A percentile compares a stretch with the other conserved stretches of the same genome.
Evolutionary conservation across 37 sponge, comb jelly and placozoan genomes (phyloP).

Genomic region (Haliclona indistincta): DNA sequence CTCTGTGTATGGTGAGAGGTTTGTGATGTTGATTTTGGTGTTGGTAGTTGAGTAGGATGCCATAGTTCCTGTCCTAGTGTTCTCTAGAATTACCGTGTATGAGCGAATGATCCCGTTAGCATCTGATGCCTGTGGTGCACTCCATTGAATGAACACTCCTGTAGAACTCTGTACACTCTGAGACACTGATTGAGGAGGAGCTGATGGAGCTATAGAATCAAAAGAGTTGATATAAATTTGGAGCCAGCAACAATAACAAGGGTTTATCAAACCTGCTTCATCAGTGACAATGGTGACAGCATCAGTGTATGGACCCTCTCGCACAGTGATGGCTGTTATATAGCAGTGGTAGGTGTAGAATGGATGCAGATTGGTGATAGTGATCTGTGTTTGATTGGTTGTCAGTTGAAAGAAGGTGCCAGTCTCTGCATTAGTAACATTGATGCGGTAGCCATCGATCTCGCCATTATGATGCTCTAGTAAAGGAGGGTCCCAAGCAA

Average conservation of each 20-base stretch:
- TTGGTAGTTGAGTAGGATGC: neutral
- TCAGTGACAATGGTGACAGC: slow-evolving; percentile 12
- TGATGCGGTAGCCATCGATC: slow-evolving; percentile 26
- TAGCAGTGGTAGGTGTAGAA: slow-evolving; percentile 34
- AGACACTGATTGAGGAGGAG: neutral
- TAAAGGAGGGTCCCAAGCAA: slow-evolving; percentile 17
- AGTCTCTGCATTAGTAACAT: slow-evolving; percentile 3
- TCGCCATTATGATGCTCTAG: slow-evolving; percentile 32
- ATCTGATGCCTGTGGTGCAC: neutral
- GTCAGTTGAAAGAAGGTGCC: neutral
- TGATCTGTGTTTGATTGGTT: neutral
- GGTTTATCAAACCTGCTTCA: slow-evolving; percentile 33
- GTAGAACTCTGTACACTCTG: neutral
- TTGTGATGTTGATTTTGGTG: neutral
- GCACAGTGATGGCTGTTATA: slow-evolving; percentile 29
- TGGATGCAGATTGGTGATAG: slow-evolving; percentile 28
- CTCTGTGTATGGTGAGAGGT: neutral
- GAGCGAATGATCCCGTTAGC: slow-evolving; percentile 15
- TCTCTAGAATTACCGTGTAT: neutral
- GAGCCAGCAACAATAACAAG: neutral
- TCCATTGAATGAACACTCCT: neutral
- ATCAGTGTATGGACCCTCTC: slow-evolving; percentile 18
- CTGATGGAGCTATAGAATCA: neutral
- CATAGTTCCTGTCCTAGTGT: neutral
- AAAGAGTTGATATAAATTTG: neutral